Evolutionary conservation across 2,797 vertebrate species (phyloP).

Genomic region (Danio albolineatus): DNA sequence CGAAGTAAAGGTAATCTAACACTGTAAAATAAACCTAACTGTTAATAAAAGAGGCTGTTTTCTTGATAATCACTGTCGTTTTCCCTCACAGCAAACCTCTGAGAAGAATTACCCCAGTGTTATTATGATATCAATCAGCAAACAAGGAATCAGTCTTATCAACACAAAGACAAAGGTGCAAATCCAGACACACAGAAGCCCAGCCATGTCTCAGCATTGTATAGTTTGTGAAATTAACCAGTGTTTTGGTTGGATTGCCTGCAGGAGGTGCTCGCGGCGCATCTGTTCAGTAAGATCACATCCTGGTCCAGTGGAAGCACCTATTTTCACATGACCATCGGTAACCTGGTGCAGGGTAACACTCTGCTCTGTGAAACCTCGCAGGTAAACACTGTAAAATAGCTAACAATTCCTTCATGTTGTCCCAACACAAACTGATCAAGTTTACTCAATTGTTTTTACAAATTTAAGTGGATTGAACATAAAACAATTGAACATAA

Average conservation of each 20-base stretch:
- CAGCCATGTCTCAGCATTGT: neutral
- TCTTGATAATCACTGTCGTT: slow-evolving; percentile 24
- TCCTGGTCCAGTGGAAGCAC: slow-evolving; percentile 86
- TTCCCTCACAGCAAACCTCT: slow-evolving; percentile 86
- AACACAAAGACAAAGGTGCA: slow-evolving; percentile 90
- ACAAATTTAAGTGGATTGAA: too few species aligned
- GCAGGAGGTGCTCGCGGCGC: slow-evolving; percentile 85
- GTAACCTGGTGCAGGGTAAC: slow-evolving; percentile 80
- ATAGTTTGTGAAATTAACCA: neutral
- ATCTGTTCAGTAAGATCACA: slow-evolving; percentile 88
- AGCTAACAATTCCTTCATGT: too few species aligned
- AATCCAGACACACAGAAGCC: neutral
- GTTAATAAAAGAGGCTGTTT: neutral
- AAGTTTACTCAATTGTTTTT: too few species aligned
- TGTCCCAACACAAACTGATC: too few species aligned
- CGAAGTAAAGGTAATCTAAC: slow-evolving; percentile 87
- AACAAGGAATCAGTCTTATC: slow-evolving; percentile 87
- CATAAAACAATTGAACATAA: too few species aligned
- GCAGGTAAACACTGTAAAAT: slow-evolving; percentile 78
- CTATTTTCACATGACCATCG: slow-evolving; percentile 89
- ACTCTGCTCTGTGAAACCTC: slow-evolving; percentile 88
- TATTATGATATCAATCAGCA: slow-evolving; percentile 88
- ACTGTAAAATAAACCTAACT: neutral
- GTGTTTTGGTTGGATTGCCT: slow-evolving; percentile 10
- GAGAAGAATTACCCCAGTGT: slow-evolving; percentile 85